Evolutionary conservation across 1,140 invertebrate species (phyloP), one percentile per base, ranked within the genome.

Genomic region (Colletes gigas): DNA sequence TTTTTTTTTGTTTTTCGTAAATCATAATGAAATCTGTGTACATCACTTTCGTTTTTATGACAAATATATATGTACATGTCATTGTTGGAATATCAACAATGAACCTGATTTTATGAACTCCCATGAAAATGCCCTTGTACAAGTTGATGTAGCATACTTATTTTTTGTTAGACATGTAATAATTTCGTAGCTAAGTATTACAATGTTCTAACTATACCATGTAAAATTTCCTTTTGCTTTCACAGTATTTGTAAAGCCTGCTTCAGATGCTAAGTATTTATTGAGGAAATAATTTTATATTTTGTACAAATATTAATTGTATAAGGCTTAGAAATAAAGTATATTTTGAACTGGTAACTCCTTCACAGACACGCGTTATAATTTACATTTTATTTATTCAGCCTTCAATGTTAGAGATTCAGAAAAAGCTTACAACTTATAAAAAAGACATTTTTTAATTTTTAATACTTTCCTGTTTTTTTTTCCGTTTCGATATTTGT

Each of bases 131-230:
- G 71, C 66, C 63, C 78, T 52, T 76, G 50, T 65, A 69, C 17
- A n/a, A 77, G 65, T 59, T 54, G 67, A 76, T 69, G 59, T 72
- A 66, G 17, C n/a, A 57, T 70, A 30, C 60, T 76, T 65, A 65
- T 17, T 69, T 30, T 79, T 78, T 59, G 21, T 73, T 65, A 59
- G 9, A 80, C 76, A 54, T 59, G 30, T 44, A 62, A 67, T 72
- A 67, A 60, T 68, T 62, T 74, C 65, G 14, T 50, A 70, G 55
- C 6, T 72, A 60, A 73, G 39, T 83, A 87, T 67, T 76, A 72
- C 80, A 69, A 71, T 82, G 74, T 82, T 74, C 62, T 65, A 86
- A 72, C 72, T 68, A 57, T 6, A 74, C 19, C 47, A 78, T 67
- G 54, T 83, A 79, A 50, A 83, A 54, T 71, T 17, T 66, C 7